These are phyloP conservation scores for Acanthopleura granulata DNA, from an alignment of 2,888 invertebrate species.

Conservation along the genomic window DNA sequence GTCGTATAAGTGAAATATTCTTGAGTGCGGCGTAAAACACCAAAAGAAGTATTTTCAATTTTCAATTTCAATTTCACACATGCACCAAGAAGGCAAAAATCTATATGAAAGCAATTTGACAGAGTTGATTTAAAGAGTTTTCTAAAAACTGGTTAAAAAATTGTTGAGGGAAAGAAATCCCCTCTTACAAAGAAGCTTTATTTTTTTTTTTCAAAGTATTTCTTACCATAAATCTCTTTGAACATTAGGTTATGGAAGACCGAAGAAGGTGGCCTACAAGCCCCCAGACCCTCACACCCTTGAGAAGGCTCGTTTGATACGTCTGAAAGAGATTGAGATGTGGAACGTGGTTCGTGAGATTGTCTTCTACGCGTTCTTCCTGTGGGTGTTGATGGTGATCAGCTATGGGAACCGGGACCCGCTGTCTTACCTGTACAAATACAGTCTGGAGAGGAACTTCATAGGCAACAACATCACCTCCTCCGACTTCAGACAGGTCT, in stretches of 20 bases:
- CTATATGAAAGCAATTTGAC: too few species aligned
- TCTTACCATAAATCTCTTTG: background rate
- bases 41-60: too few species aligned
- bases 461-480: slow-evolving; percentile 48
- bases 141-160: too few species aligned
- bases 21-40: too few species aligned
- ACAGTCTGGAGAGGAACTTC: slow-evolving; percentile 63
- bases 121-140: too few species aligned
- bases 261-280: slow-evolving; percentile 57
- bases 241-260: slow-evolving; percentile 44
- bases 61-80: too few species aligned
- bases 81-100: too few species aligned
- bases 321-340: slow-evolving; percentile 71
- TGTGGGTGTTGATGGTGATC: slow-evolving; percentile 70
- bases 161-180: too few species aligned
- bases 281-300: slow-evolving; percentile 67
- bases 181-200: too few species aligned
- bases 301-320: slow-evolving; percentile 62
- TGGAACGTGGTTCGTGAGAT: slow-evolving; percentile 70
- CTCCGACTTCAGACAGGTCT: slow-evolving; percentile 43
- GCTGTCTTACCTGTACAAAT: slow-evolving; percentile 67
- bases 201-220: too few species aligned
- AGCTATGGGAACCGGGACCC: slow-evolving; percentile 69
- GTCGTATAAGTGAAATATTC: too few species aligned
- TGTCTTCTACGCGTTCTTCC: slow-evolving; percentile 69